Base-by-base conservation (phyloP, 23 tunicate genomes). In the Trididemnum miniatum region DNA sequence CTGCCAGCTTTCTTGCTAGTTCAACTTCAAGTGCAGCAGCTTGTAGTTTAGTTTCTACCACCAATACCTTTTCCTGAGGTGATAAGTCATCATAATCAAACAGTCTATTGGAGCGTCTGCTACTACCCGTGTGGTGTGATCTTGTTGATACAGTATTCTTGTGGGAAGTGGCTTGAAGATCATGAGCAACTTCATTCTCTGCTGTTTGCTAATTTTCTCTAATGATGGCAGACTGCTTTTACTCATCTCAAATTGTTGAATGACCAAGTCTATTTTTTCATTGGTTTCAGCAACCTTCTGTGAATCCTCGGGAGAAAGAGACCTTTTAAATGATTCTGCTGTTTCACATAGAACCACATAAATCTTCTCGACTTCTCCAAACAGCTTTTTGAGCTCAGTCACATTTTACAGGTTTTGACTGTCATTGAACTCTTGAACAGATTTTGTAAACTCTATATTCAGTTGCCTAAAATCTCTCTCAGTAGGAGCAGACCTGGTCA, bases 11-110 rank as follows among this genome's bases (percentile, higher is more conserved):
- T 24, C n/a, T 62, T 3, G 67, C 67, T 12, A 62, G 29, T 18
- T 62, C 29, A 3, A 62, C 67, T 62, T 62, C 26, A 12, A 62
- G 26, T 3, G 67, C 67, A 20, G 67, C 67, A 62, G 67, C 67
- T 24, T 62, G 15, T 24, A 62, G n/a, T 26, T 62, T 62, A 24
- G 5, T 62, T 62, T 62, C 67, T 62, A n/a, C 67, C 26, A 62
- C 67, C 26, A 62, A 20, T 26, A 62, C 67, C n/a, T n/a, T 62
- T 24, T n/a, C 67, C n/a, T 62, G 5, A 12, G 67, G 67, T 62
- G 67, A 12, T n/a, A 62, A n/a, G 5, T 62, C n/a, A 62, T 18
- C 23, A n/a, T 62, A 62, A 26, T 24, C 29, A 62, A 62, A 62
- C 67, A 62, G 29, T 26, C 29, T 62, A n/a, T 26, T 62, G 26